Conservation (phyloP, 92 coral and sea anemone species). For the Phenganax stokvisi region DNA sequence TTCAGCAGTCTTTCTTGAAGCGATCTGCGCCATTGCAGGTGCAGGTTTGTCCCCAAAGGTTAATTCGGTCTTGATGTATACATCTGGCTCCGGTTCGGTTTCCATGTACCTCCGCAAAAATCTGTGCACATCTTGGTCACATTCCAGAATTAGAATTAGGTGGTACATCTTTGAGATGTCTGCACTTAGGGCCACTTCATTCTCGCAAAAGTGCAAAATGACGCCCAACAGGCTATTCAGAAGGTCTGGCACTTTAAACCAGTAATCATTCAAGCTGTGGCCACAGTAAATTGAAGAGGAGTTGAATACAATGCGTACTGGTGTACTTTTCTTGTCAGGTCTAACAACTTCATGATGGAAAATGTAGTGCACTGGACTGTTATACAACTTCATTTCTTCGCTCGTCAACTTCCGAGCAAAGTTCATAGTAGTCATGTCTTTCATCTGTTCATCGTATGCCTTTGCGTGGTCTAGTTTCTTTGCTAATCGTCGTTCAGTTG, state of each 20-base stretch:
- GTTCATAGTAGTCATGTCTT: constrained; percentile 33
- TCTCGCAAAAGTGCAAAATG: constrained; percentile 47
- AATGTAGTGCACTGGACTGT: constrained; percentile 53
- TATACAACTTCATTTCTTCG: constrained; percentile 42
- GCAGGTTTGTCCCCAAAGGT: constrained; percentile 33
- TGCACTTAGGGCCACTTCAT: constrained; percentile 26
- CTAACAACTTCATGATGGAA: constrained; percentile 54
- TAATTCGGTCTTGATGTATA: constrained; percentile 3
- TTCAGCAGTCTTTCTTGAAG: constrained; percentile 28
- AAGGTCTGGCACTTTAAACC: constrained; percentile 50
- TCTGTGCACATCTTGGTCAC: constrained; percentile 34
- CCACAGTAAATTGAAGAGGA: constrained; percentile 49
- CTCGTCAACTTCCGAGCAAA: constrained; percentile 30
- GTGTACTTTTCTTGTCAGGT: constrained; percentile 55
- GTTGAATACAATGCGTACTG: constrained; percentile 56
- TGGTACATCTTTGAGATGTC: constrained; percentile 26
- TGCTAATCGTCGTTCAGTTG: constrained; percentile 37
- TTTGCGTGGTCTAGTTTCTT: constrained; percentile 30
- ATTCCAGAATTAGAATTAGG: background rate
- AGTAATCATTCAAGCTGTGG: constrained; percentile 50
- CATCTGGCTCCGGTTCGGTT: background rate
- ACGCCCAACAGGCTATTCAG: constrained; percentile 48
- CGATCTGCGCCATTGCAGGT: constrained; percentile 31
- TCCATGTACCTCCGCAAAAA: constrained; percentile 30
- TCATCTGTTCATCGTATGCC: constrained; percentile 46